A percentile compares a stretch with the other conserved stretches of the same genome.
These are phyloP conservation scores for Chrysotoxum bicinctum DNA, from an alignment of 2,888 invertebrate genomes.

Conservation along the genomic window DNA sequence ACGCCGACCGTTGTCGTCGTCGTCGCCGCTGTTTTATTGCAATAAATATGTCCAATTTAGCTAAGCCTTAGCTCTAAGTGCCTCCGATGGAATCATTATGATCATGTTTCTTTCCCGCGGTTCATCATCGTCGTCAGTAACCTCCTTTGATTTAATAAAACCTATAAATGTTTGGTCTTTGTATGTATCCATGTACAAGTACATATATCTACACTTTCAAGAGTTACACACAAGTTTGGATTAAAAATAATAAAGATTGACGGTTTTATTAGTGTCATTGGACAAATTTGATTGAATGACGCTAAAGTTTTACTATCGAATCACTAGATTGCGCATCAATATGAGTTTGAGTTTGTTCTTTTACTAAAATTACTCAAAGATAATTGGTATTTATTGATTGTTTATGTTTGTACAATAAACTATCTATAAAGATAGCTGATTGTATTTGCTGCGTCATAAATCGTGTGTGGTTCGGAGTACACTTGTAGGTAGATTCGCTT, in stretches of 20 bases:
- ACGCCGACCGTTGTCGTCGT: neutral
- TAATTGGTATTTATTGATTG: constrained; percentile 38
- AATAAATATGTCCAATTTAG: constrained; percentile 52
- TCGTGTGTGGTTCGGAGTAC: too few species aligned
- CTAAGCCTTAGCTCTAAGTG: constrained; percentile 45
- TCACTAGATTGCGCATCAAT: neutral
- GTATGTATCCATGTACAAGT: neutral
- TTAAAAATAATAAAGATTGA: constrained; percentile 54
- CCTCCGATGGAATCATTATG: constrained; percentile 26
- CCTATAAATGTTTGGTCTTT: constrained; percentile 2
- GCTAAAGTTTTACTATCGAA: neutral
- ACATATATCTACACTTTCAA: neutral
- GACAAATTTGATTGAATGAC: constrained; percentile 54
- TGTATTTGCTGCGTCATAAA: constrained; percentile 23
- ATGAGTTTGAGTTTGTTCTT: neutral
- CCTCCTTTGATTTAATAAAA: constrained; percentile 50
- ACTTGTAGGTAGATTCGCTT: too few species aligned
- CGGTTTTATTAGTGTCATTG: constrained; percentile 50
- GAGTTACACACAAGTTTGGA: constrained; percentile 17
- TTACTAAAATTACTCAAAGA: neutral
- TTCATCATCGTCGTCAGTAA: constrained; percentile 24
- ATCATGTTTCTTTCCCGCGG: constrained; percentile 17
- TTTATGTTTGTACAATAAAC: constrained; percentile 7
- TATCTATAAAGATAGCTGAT: constrained; percentile 1
- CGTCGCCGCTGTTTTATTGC: constrained; percentile 30